Base-by-base conservation (phyloP, 1,140 invertebrate genomes). In the Drosophila quadrilineata region DNA sequence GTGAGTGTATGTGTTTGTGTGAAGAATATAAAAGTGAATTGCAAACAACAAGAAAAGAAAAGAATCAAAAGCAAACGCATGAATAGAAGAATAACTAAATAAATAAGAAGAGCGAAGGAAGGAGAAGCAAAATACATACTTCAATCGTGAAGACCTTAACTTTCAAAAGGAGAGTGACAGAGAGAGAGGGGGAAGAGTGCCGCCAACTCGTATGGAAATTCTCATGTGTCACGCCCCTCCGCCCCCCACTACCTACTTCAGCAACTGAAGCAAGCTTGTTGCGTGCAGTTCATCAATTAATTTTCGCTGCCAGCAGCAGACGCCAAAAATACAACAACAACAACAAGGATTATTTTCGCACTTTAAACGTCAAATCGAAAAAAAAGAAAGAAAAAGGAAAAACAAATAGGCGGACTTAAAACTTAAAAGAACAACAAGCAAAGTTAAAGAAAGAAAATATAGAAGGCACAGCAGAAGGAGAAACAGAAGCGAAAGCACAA, bases 271-370 rank as follows among this genome's bases (percentile, higher is more conserved):
- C 16, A 54, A 45, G 21, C 19, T 33, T 41, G 64, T 68, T 71
- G 71, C 75, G 75, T 79, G 75, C 49, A 35, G 75, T 21, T 62
- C 48, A 79, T 75, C 76, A 84, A 82, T 82, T 84, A 82, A 84
- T 84, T 75, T 59, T n/a, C n/a, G 41, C 66, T 49, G 40, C 45
- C 56, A 66, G 8, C 65, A 66, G 21, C 58, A 60, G 35, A 10
- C 3, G 10, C 38, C 24, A 24, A 43, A 43, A 43, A 10, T 24
- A 24, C 48, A 56, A 8, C 41, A 36, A 12, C 22, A 28, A n/a
- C 16, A 48, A n/a, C 24, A 49, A 31, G 31, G 33, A 49, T 41
- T 33, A 65, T 76, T 76, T 75, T 75, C 73, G 73, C 73, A 75
- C 73, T 71, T 75, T 57, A 67, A 76, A 62, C 68, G 73, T 65